Conservation (phyloP, 1,140 invertebrate species). For the Phthorimaea operculella region DNA sequence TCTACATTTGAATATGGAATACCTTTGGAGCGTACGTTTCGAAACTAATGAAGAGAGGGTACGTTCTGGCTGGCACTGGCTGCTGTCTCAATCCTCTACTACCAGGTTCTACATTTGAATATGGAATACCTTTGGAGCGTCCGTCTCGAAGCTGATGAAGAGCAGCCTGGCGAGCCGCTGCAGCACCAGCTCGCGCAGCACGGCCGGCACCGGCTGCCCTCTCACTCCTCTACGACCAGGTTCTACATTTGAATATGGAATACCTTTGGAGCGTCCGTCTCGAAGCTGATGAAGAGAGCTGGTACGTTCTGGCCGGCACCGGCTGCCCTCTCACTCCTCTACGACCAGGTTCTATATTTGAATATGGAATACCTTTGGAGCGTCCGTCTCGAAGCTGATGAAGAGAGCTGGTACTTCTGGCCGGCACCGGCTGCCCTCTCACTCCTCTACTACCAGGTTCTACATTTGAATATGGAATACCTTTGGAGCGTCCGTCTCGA, state of each 20-base stretch:
- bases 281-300: slow-evolving; percentile 75
- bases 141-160: slow-evolving; percentile 72
- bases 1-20: no score
- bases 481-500: no score
- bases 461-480: no score
- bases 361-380: slow-evolving; percentile 56
- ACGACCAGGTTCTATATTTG: no score
- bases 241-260: no score
- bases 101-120: no score
- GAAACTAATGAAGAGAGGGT: slow-evolving; percentile 76
- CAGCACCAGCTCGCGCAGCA: slow-evolving; percentile 76
- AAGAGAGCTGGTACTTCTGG: no score
- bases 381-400: slow-evolving; percentile 70
- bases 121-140: slow-evolving; percentile 59
- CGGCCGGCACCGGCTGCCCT: slow-evolving; percentile 78
- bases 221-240: slow-evolving; percentile 77
- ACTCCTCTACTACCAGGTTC: slow-evolving; percentile 77
- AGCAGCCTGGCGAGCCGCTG: slow-evolving; percentile 73
- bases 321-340: slow-evolving; percentile 82
- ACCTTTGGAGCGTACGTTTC: slow-evolving; percentile 65
- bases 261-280: slow-evolving; percentile 63
- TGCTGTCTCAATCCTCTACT: slow-evolving; percentile 81
- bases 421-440: slow-evolving; percentile 80
- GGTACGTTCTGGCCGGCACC: slow-evolving; percentile 76
- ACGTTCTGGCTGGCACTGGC: slow-evolving; percentile 77